Evolutionary conservation across 2,888 invertebrate genomes (phyloP), one percentile per base, ranked within the genome.

Genomic region (Volucella bombylans): DNA sequence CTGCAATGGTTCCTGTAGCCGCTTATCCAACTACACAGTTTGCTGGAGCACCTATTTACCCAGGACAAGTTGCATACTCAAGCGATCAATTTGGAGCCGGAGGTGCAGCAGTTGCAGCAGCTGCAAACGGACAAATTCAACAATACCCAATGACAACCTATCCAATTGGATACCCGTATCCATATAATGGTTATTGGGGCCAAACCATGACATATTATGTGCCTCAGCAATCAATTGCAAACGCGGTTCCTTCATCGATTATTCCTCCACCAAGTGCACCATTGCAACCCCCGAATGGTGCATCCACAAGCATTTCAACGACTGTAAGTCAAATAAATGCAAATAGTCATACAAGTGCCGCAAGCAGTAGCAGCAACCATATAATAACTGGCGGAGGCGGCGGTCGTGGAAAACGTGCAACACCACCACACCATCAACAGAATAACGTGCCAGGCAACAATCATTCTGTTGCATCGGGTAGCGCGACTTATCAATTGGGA

Each of bases 201-300:
- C 90, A 90, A 87, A 88, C 91, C 67, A 91, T 92, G 90, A 90
- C 92, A 67, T 92, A 92, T 87, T 92, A 92, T 87, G 89, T 92
- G 88, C 90, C 91, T 87, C 92, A 90, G 87, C 91, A 90, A 87
- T 87, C 90, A 15, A 73, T 88, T 68, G 80, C 88, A 31, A 88
- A 88, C 64, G 88, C 89, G 73, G 89, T 91, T 61, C 87, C 91
- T 59, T 88, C 90, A 41, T 87, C 91, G 57, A 88, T 90, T 83
- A 87, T 90, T 69, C 88, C 90, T 69, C 87, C 89, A 68, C 87
- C 89, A 62, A 85, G 88, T 8, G 79, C 89, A 64, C 87, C 88
- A 62, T 85, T 86, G 23, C 87, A 87, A 67, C 87, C 88, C 76
- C 87, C 89, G 10, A 77, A 87, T 61, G 88, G 88, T 82, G 74